phyloP scores from a whole-genome alignment of 2,797 vertebrate genomes.

The Ciconia nigra region DNA sequence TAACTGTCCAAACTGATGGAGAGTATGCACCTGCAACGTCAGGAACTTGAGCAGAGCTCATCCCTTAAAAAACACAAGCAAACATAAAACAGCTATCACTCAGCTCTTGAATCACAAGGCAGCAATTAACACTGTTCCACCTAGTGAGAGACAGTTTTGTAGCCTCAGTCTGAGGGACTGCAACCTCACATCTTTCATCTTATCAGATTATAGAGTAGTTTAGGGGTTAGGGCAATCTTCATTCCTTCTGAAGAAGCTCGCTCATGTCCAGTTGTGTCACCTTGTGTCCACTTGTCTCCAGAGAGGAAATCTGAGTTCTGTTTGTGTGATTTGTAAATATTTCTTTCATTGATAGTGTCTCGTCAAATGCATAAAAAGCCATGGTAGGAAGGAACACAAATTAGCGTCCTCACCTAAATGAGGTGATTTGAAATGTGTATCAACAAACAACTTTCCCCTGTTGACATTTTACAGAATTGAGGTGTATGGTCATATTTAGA shows the following conservation, averaged over 20 bases:
- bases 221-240: background rate
- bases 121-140: background rate
- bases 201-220: background rate
- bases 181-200: background rate
- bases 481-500: background rate
- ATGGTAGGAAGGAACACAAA: background rate
- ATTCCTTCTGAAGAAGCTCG: background rate
- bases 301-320: background rate
- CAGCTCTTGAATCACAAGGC: background rate
- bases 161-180: background rate
- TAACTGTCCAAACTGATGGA: background rate
- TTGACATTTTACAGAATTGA: background rate
- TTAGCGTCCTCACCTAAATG: background rate
- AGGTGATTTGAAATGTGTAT: background rate
- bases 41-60: background rate
- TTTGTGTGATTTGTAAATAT: background rate
- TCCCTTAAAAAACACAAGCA: background rate
- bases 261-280: background rate
- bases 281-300: background rate
- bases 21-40: background rate
- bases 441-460: background rate
- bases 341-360: background rate
- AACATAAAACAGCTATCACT: background rate
- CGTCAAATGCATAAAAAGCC: background rate
- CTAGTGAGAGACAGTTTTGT: background rate